Percentiles rank a stretch among this genome's conserved stretches.
Evolutionary conservation across 2,888 invertebrate genomes (phyloP).

Genomic region (Lasius platythorax): DNA sequence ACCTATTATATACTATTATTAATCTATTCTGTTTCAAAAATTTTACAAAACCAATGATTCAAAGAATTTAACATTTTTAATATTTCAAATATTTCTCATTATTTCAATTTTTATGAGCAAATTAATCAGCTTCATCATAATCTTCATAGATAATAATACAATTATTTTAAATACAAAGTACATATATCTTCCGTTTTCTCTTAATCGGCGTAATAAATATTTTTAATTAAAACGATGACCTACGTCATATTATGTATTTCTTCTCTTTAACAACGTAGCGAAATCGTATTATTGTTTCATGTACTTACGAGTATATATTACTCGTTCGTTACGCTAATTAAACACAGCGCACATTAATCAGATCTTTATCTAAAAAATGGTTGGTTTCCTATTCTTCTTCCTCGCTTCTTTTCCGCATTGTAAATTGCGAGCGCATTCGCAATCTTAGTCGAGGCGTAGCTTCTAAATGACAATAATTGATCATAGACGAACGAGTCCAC

Average conservation of each 20-base stretch:
- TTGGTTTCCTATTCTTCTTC: constrained; percentile 18
- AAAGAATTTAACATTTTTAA: not conserved
- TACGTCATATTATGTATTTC: not conserved
- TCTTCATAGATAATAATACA: not conserved
- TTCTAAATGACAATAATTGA: constrained; percentile 71
- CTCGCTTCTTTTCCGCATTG: not conserved
- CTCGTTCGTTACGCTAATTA: constrained; percentile 42
- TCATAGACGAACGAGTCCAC: constrained; percentile 77
- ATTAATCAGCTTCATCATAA: constrained; percentile 18
- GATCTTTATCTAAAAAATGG: constrained; percentile 34
- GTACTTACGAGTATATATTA: constrained; percentile 35
- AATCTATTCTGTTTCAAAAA: not conserved
- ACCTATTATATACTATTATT: too few relatives aligned
- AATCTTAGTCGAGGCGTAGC: constrained; percentile 32
- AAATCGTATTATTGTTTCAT: constrained; percentile 15
- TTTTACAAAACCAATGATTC: not conserved
- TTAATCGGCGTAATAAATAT: not conserved
- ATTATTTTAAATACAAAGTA: not conserved
- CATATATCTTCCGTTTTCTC: not conserved
- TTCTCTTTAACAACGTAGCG: not conserved
- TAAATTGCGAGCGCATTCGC: constrained; percentile 10
- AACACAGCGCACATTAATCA: constrained; percentile 42
- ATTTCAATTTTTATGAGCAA: not conserved
- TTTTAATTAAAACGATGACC: not conserved
- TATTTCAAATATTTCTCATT: not conserved